These are phyloP conservation scores for Mesitornis unicolor DNA, from an alignment of 2,113 vertebrate genomes.

Conservation along the genomic window DNA sequence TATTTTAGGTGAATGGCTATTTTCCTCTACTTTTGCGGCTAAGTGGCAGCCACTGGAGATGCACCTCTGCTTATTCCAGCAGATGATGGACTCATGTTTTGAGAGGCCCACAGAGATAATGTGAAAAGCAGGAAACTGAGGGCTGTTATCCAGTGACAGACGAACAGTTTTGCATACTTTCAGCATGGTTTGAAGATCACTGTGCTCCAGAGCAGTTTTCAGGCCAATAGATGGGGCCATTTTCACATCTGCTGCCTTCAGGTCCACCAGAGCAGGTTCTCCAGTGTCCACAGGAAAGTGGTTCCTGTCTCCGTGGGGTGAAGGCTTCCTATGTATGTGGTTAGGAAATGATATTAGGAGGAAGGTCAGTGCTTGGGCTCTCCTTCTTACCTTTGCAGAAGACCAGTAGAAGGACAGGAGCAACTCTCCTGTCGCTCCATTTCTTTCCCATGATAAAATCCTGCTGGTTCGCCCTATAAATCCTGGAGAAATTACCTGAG, in stretches of 20 bases:
- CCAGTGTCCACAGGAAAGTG: background rate
- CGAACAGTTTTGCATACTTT: background rate
- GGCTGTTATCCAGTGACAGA: rapidly evolving
- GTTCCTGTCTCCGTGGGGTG: background rate
- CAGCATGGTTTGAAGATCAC: background rate
- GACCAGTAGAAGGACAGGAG: background rate
- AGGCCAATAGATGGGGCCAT: slow-evolving; percentile 31
- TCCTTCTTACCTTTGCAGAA: background rate
- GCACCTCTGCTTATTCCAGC: background rate
- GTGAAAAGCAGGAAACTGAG: rapidly evolving
- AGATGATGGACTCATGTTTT: background rate
- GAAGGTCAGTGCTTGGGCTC: background rate
- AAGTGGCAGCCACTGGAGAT: background rate
- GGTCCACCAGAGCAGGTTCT: background rate
- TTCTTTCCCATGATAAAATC: background rate
- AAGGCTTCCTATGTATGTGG: background rate
- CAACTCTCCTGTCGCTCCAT: background rate
- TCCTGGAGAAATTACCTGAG: background rate
- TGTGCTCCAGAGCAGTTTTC: rapidly evolving
- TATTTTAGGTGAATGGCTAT: background rate
- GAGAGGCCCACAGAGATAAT: rapidly evolving
- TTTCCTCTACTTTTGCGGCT: background rate
- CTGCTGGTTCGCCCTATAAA: background rate
- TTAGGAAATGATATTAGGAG: background rate
- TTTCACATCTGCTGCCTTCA: background rate